Percentiles rank a stretch among this genome's conserved stretches.
phyloP scores from a whole-genome alignment of 2,113 vertebrate genomes.

The Stegastes partitus region DNA sequence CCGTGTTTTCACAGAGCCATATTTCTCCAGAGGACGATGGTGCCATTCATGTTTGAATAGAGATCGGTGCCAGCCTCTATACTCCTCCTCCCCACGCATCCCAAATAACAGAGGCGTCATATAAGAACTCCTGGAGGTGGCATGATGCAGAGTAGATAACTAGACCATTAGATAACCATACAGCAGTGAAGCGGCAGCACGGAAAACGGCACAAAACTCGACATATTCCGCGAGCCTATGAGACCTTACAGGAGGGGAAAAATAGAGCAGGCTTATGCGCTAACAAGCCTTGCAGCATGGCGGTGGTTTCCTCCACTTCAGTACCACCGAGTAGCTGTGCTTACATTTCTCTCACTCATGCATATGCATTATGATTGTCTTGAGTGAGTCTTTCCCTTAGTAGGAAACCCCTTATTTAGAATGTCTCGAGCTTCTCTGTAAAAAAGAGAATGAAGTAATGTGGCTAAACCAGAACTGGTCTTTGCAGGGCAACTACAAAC shows the following conservation, averaged over 20 bases:
- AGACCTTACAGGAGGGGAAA: conserved; percentile 1
- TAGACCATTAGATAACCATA: conserved; percentile 68
- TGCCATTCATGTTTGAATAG: conserved; percentile 48
- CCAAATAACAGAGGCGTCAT: conserved; percentile 66
- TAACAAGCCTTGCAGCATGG: conserved; percentile 44
- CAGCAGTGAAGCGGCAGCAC: conserved; percentile 38
- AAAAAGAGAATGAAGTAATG: conserved; percentile 18
- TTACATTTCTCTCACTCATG: conserved; percentile 44
- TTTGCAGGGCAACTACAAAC: conserved; percentile 30
- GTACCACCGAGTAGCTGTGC: conserved; percentile 23
- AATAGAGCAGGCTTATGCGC: conserved; percentile 29
- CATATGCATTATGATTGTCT: conserved; percentile 58
- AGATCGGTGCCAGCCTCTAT: conserved; percentile 35
- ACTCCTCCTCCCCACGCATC: conserved; percentile 54
- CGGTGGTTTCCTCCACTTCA: conserved; percentile 45
- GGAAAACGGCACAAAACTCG: conserved; percentile 30
- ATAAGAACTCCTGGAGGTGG: conserved; percentile 75
- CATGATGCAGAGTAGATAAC: conserved; percentile 66
- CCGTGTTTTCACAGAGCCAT: conserved; percentile 15
- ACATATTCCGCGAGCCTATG: conserved; percentile 14
- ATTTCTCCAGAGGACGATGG: not conserved
- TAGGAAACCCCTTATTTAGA: conserved; percentile 46
- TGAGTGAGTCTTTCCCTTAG: conserved; percentile 46
- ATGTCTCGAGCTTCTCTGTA: not conserved
- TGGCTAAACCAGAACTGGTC: conserved; percentile 10